Base-by-base conservation (phyloP, 2,888 invertebrate species). In the Zeuzera pyrina region DNA sequence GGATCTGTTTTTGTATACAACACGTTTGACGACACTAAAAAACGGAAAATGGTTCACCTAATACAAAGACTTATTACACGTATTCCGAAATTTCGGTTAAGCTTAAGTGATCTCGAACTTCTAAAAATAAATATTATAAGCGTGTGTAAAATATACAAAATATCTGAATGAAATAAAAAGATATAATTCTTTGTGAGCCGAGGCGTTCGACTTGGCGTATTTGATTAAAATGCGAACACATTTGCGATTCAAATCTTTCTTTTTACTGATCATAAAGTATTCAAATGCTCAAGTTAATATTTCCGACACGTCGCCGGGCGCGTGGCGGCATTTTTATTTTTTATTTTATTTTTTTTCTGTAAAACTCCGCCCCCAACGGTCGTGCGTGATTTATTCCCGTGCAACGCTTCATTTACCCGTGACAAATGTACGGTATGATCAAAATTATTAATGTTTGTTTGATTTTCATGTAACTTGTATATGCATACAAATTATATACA, bases 261-360 rank as follows among this genome's bases (percentile, higher is more conserved):
- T 74, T 73, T 76, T 74, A 72, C 78, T 69, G 76, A 76, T 77
- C 79, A 76, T 78, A 77, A 79, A 77, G 71, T 71, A 78, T 78
- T 79, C 74, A 78, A 79, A 79, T 74, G 67, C 50, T 56, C 57
- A 55, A 63, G 71, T 77, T 77, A 72, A 78, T 77, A 78, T 78
- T 77, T 72, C 66, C 67, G 69, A 71, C 77, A 72, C 76, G 77
- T 77, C 57, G 56, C 50, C 48, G 52, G 52, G 51, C 58, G 49
- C 50, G 56, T 53, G 52, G 57, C 35, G 50, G 50, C 52, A 50
- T 65, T 64, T 49, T 60, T 43, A 43, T 39, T 41, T 42, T 35
- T 31, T 25, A 15, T 24, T 65, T 64, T 49, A 59, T 43, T 44
- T 39, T 41, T 42, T 35, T 31, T 25, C 15, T 24, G 35, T 11